Evolutionary conservation across 2,888 invertebrate genomes (phyloP), one percentile per base, ranked within the genome.

Genomic region (Dysmachus trigonus): DNA sequence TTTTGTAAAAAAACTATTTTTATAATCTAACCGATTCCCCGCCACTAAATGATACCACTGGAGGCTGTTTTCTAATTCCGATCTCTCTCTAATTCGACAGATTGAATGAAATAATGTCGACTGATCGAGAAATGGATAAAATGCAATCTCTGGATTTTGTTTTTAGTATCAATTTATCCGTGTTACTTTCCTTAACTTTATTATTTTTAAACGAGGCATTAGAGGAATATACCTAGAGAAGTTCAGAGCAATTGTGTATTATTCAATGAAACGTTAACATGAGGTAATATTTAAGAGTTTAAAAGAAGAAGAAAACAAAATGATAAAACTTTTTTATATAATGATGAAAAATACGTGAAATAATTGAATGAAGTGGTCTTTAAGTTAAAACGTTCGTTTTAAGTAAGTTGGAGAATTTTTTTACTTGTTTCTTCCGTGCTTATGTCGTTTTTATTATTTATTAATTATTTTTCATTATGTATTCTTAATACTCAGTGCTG

Each of bases 41-140:
- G 62, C 62, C 81, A 53, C 53, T 51, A 79, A 79, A 79, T 27
- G 38, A 51, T 33, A 81, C 62, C 51, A 81, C 53, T 62, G 81
- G 62, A 77, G 77, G 77, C 77, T 77, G 30, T 31, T 81, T 53
- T 81, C 81, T 81, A 81, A 81, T 81, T 81, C 31, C 81, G 62
- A 81, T 81, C 81, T 81, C 53, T 81, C 62, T 81, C 53, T 81
- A 81, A 81, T 81, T 81, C 81, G 81, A 81, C 81, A 81, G 81
- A 81, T 81, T 81, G 53, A 81, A 79, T 79, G 79, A 79, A 81
- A 81, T 33, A 47, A 81, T 81, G 81, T 81, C 81, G 81, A 81
- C 81, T 81, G 81, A 81, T 81, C 81, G 81, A 79, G 79, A 79
- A 47, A 51, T 27, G 79, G 79, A 79, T 62, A 62, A 62, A 79